Evolutionary conservation across 2,113 vertebrate species (phyloP), one percentile per base, ranked within the genome.

Genomic region (Chionodraco myersi): DNA sequence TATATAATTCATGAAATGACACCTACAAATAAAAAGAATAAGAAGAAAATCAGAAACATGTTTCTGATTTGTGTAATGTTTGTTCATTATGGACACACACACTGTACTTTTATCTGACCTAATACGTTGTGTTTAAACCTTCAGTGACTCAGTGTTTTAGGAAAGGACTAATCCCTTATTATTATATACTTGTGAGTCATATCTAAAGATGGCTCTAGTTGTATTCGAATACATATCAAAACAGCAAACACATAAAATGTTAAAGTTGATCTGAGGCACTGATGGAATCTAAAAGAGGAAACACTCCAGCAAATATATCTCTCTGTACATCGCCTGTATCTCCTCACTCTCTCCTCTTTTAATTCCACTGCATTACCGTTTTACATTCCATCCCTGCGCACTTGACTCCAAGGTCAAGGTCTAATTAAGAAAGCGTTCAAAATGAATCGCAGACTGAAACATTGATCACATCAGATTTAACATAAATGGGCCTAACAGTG

Each of bases 401-500:
- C 85, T 89, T 86, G 76, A 88, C 86, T 68, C 63, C 13, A 15
- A 86, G 86, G 90, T 91, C 88, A 89, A 80, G 79, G 83, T 81
- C 81, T 89, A 83, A 88, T 86, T 86, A 88, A 80, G 79, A 70
- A 82, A 86, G 18, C 2, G 23, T 87, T 91, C 84, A 77, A 86
- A 89, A 84, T 77, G 56, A 89, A 85, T 86, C 60, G 65, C 72
- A 72, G 59, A 74, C 82, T 77, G 49, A 80, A 71, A 78, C 85
- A 85, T 85, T 86, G 87, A 91, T 89, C 86, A 67, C 79, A 86
- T 89, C 75, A 89, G 67, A 61, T 80, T 86, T 86, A 85, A 80
- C 86, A 83, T 85, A 84, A 91, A 88, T 71, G 63, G 74, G 68
- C 23, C 71, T 88, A 23, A 84, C 89, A 86, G 90, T 85, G 90